These are phyloP conservation scores for Odiellus spinosus DNA, from an alignment of 2,888 invertebrate species.

Conservation along the genomic window DNA sequence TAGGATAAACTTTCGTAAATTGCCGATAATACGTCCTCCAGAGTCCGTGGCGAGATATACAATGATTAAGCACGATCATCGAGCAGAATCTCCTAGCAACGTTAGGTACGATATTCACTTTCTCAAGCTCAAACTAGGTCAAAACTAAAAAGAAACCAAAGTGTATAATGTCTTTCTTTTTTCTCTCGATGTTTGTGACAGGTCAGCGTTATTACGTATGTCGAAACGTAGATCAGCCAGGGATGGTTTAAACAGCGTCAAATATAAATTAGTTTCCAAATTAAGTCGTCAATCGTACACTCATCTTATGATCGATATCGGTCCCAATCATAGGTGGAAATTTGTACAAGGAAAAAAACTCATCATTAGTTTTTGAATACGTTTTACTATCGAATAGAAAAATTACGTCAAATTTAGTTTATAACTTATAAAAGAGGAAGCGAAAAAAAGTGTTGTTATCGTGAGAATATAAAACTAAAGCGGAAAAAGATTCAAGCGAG, in stretches of 20 bases:
- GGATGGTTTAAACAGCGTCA: conserved; percentile 35
- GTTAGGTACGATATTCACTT: conserved; percentile 14
- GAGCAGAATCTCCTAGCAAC: conserved; percentile 20
- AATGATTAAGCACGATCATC: conserved; percentile 37
- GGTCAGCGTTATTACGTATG: conserved; percentile 20
- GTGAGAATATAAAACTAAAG: no score
- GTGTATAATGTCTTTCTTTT: no score
- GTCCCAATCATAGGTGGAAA: conserved; percentile 22
- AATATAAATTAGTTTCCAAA: conserved; percentile 28
- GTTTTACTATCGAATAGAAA: no score
- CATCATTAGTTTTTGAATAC: conserved; percentile 7
- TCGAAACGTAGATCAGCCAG: conserved; percentile 17
- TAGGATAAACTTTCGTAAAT: conserved; percentile 25
- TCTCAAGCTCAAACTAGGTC: no score
- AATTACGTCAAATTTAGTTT: no score
- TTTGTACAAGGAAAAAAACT: conserved; percentile 18
- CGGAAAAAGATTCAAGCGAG: no score
- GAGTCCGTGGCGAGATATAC: conserved; percentile 37
- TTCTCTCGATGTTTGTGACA: no score
- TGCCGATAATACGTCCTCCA: conserved; percentile 35
- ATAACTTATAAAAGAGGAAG: no score
- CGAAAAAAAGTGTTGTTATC: no score
- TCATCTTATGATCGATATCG: conserved; percentile 35
- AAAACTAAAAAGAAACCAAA: no score
- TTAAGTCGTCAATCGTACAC: conserved; percentile 30